phyloP scores from a whole-genome alignment of 1,140 invertebrate genomes.

The Gonioctena quinquepunctata region DNA sequence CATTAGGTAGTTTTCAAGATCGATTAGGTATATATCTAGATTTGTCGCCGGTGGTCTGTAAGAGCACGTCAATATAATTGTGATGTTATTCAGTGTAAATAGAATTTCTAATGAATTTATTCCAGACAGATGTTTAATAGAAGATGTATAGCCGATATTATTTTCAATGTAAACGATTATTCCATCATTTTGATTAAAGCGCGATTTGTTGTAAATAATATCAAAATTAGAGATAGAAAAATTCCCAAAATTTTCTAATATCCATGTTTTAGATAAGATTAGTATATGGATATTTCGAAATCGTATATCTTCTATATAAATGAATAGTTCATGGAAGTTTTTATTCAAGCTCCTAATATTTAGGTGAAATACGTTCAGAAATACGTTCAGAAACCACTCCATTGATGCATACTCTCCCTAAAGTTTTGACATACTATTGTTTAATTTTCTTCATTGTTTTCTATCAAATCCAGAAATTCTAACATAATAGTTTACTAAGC shows the following conservation, averaged over 20 bases:
- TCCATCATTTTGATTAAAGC: conserved; percentile 2
- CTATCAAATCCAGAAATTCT: not conserved
- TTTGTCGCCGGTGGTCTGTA: not conserved
- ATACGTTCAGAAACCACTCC: not conserved
- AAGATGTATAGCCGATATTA: not conserved
- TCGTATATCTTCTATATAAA: too few relatives aligned
- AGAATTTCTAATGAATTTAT: not conserved
- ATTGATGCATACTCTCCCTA: not conserved
- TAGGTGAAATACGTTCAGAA: not conserved
- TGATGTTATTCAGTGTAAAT: not conserved
- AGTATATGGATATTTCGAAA: too few relatives aligned
- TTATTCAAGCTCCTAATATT: not conserved
- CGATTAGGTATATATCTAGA: not conserved
- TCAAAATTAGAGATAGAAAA: too few relatives aligned
- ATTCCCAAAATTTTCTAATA: too few relatives aligned
- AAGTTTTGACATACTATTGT: not conserved
- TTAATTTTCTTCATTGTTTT: not conserved
- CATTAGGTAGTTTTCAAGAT: not conserved
- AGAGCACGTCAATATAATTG: not conserved
- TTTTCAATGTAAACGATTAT: not conserved
- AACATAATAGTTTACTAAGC: not conserved
- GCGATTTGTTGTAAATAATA: not conserved
- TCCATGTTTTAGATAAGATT: too few relatives aligned
- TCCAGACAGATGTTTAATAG: not conserved
- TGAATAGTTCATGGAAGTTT: too few relatives aligned